phyloP scores from a whole-genome alignment of 2,113 vertebrate species.

The Ginglymostoma cirratum region DNA sequence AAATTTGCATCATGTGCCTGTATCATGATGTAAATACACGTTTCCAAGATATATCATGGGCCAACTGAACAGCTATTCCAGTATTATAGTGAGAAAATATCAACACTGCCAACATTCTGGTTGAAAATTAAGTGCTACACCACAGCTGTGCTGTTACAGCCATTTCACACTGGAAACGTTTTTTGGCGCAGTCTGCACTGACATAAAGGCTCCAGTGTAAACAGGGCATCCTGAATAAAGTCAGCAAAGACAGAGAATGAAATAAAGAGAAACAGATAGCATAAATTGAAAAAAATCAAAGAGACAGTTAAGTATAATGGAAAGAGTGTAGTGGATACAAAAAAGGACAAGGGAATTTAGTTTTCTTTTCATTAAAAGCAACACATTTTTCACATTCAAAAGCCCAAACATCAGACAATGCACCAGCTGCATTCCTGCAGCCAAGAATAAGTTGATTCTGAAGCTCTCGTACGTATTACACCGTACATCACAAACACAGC shows the following conservation, averaged over 20 bases:
- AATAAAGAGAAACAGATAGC: not conserved
- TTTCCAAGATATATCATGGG: not conserved
- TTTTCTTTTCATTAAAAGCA: conserved; percentile 15
- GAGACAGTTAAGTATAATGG: not conserved
- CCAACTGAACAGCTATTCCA: not conserved
- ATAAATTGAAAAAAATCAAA: not conserved
- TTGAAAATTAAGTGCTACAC: not conserved
- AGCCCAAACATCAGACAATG: not conserved
- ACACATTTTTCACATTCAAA: conserved; percentile 18
- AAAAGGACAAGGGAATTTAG: conserved; percentile 13
- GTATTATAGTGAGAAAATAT: not conserved
- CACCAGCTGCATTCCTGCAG: conserved; percentile 21
- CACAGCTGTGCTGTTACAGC: not conserved
- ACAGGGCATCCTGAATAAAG: conserved; percentile 13
- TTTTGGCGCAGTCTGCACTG: conserved; percentile 25
- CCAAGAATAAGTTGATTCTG: conserved; percentile 22
- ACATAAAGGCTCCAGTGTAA: conserved; percentile 26
- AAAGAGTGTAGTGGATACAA: not conserved
- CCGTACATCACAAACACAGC: conserved; percentile 29
- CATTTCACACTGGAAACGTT: conserved; percentile 16
- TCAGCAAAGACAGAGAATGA: conserved; percentile 25
- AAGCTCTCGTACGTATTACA: conserved; percentile 28
- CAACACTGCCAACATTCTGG: conserved; percentile 5
- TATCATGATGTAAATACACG: conserved; percentile 21
- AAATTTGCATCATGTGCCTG: conserved; percentile 31